These are phyloP conservation scores for Caenorhabditis auriculariae DNA, from an alignment of 2,888 invertebrate genomes.

Conservation along the genomic window DNA sequence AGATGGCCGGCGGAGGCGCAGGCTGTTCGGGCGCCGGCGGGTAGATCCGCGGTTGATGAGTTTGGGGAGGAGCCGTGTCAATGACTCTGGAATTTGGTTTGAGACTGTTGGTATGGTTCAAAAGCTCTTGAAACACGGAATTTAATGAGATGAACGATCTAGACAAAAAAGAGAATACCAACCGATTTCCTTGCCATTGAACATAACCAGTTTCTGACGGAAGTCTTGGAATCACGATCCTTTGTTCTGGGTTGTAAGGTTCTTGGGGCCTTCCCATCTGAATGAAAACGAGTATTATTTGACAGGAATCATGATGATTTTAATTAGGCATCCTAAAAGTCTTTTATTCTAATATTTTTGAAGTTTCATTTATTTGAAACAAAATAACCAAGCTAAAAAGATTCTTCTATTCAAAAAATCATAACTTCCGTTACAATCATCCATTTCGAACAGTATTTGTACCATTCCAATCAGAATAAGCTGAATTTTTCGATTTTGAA, in stretches of 20 bases:
- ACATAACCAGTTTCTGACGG: conserved; percentile 29
- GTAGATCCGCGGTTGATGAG: conserved; percentile 19
- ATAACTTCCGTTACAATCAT: too few species aligned
- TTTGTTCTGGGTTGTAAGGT: conserved; percentile 31
- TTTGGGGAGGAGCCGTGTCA: conserved; percentile 6
- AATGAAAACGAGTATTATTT: too few species aligned
- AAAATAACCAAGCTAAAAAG: too few species aligned
- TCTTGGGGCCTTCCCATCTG: background rate
- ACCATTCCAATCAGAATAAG: background rate
- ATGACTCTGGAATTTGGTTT: conserved; percentile 23
- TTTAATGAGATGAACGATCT: background rate
- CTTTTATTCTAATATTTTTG: too few species aligned
- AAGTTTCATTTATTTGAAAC: too few species aligned
- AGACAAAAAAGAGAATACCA: background rate
- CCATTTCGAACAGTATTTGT: background rate
- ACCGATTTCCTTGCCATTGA: conserved; percentile 36
- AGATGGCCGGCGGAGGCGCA: conserved; percentile 20
- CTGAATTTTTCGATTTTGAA: too few species aligned
- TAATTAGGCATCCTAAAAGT: too few species aligned
- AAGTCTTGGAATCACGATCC: conserved; percentile 34
- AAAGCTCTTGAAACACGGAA: background rate
- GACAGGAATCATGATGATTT: too few species aligned
- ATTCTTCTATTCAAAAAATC: too few species aligned
- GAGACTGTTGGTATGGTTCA: background rate
- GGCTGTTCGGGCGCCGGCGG: conserved; percentile 27